Evolutionary conservation across 2,797 vertebrate species (phyloP).

Genomic region (Odontamblyopus rebecca): DNA sequence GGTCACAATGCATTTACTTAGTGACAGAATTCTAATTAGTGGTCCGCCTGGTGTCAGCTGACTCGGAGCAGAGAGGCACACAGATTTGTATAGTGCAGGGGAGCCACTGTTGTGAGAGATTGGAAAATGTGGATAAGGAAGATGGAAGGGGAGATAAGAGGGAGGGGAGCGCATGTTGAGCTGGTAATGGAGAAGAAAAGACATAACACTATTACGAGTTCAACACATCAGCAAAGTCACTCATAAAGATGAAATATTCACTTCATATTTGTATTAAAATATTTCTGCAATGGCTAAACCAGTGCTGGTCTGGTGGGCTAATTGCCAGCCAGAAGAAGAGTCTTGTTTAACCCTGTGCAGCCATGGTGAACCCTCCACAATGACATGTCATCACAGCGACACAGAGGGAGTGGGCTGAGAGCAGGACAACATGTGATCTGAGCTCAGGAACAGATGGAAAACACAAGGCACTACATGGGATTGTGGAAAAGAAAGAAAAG

Average conservation of each 20-base stretch:
- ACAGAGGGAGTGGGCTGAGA: constrained; percentile 20
- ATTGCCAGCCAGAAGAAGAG: constrained; percentile 57
- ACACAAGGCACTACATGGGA: background rate
- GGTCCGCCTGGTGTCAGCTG: constrained; percentile 87
- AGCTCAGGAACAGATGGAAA: background rate
- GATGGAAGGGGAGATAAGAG: constrained; percentile 61
- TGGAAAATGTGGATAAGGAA: constrained; percentile 54
- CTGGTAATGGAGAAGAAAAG: constrained; percentile 23
- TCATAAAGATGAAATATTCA: constrained; percentile 18
- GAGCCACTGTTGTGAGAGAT: constrained; percentile 48
- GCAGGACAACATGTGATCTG: constrained; percentile 31
- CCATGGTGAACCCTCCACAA: constrained; percentile 29
- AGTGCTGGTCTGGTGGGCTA: constrained; percentile 38
- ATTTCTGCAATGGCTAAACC: constrained; percentile 45
- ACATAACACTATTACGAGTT: constrained; percentile 6
- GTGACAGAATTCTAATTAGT: constrained; percentile 99
- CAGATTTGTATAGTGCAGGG: constrained; percentile 57
- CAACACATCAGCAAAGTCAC: constrained; percentile 11
- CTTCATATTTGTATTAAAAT: constrained; percentile 54
- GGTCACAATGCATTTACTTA: constrained; percentile 98
- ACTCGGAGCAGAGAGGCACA: constrained; percentile 51
- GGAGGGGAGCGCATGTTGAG: constrained; percentile 23
- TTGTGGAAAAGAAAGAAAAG: background rate
- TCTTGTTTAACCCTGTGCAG: constrained; percentile 58
- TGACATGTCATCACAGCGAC: constrained; percentile 48